phyloP scores from a whole-genome alignment of 1,140 invertebrate species.

The Drosophila aff. region DNA sequence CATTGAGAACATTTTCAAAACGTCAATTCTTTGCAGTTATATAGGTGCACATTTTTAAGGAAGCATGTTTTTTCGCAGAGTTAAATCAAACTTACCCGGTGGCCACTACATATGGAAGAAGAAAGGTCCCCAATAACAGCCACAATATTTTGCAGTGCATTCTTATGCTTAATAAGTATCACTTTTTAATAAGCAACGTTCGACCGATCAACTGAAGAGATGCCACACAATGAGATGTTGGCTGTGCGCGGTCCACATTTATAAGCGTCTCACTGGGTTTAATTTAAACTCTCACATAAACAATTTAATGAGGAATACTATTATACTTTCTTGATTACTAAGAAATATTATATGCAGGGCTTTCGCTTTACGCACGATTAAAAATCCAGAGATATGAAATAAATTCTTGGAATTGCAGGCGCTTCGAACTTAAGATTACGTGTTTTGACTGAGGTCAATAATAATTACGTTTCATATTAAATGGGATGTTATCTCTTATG shows the following conservation, averaged over 20 bases:
- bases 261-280: neutral
- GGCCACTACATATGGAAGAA: slow-evolving; percentile 1
- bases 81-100: neutral
- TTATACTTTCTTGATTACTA: no score
- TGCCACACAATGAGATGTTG: neutral
- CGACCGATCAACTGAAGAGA: neutral
- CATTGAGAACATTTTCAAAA: no score
- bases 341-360: no score
- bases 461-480: no score
- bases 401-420: neutral
- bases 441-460: neutral
- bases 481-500: neutral
- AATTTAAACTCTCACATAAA: neutral
- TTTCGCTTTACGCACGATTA: no score
- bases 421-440: neutral
- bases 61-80: neutral
- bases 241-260: neutral
- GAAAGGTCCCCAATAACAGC: neutral
- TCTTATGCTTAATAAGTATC: neutral
- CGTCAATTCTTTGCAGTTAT: no score
- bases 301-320: neutral
- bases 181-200: neutral
- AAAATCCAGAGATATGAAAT: neutral
- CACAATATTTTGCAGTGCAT: neutral
- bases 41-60: no score